Percentiles rank a stretch among this genome's conserved stretches.
Evolutionary conservation across 92 coral and sea anemone genomes (phyloP).

Genomic region (Diadumene lineata): DNA sequence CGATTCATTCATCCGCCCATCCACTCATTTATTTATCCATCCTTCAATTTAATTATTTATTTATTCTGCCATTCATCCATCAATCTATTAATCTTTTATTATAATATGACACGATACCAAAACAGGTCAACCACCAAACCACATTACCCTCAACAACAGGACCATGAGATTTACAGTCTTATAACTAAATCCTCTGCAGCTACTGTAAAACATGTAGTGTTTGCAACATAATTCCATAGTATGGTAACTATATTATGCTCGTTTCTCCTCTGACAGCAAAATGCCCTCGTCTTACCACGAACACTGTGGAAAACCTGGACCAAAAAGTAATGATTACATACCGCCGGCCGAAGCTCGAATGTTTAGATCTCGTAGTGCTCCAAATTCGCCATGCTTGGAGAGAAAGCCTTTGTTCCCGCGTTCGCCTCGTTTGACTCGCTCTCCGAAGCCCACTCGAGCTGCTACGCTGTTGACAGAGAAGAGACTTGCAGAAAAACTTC

Average conservation of each 20-base stretch:
- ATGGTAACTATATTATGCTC: conserved; percentile 8
- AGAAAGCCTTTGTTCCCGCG: conserved; percentile 65
- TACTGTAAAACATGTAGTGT: no score
- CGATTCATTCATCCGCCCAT: no score
- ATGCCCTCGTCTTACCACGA: conserved; percentile 95
- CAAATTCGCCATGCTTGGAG: conserved; percentile 76
- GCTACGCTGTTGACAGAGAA: conserved; percentile 58
- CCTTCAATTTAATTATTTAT: not conserved
- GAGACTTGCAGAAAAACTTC: conserved; percentile 56
- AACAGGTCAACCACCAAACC: not conserved
- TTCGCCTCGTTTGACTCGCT: conserved; percentile 67
- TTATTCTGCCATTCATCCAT: not conserved
- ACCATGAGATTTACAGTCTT: no score
- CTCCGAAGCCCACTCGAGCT: conserved; percentile 60
- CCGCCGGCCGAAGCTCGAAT: conserved; percentile 92
- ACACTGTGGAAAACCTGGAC: conserved; percentile 94
- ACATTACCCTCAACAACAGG: not conserved
- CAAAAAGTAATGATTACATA: conserved; percentile 80
- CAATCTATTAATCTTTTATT: not conserved
- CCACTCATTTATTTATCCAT: no score
- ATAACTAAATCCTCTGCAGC: no score
- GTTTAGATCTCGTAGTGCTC: conserved; percentile 96
- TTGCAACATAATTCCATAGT: not conserved
- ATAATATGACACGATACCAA: not conserved
- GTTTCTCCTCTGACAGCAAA: conserved; percentile 51